phyloP scores from a whole-genome alignment of 2,113 vertebrate species.

The Setophaga coronata region DNA sequence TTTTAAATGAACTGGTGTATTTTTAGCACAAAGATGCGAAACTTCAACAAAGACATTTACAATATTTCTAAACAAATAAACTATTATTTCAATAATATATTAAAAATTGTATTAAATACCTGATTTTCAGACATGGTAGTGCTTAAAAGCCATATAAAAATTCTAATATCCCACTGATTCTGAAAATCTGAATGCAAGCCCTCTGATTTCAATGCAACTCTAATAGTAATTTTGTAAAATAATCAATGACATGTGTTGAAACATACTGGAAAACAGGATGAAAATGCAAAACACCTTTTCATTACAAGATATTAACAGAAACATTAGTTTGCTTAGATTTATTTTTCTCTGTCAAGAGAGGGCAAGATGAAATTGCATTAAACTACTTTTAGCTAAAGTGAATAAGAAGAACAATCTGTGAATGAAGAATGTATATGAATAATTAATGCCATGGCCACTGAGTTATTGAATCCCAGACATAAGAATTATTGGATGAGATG shows the following conservation, averaged over 20 bases:
- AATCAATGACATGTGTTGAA: not conserved
- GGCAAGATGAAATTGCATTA: conserved; percentile 6
- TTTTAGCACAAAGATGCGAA: not conserved
- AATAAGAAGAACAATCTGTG: not conserved
- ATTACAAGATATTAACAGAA: not conserved
- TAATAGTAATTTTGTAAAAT: not conserved
- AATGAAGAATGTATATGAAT: not conserved
- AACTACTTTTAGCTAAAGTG: not conserved
- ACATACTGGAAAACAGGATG: not conserved
- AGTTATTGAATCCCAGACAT: not conserved
- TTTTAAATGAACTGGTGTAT: not conserved
- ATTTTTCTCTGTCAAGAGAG: not conserved
- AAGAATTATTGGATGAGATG: not conserved
- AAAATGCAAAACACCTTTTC: not conserved
- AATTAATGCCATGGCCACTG: not conserved
- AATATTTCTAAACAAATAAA: not conserved
- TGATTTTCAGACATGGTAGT: not conserved
- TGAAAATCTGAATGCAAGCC: not conserved
- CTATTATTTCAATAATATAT: not conserved
- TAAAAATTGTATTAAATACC: not conserved
- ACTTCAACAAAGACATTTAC: not conserved
- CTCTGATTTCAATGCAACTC: not conserved
- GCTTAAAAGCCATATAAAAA: not conserved
- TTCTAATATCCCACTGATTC: not conserved
- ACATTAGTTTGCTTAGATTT: not conserved